Evolutionary conservation across 2,113 vertebrate species (phyloP).

Genomic region (Xiphophorus hellerii): DNA sequence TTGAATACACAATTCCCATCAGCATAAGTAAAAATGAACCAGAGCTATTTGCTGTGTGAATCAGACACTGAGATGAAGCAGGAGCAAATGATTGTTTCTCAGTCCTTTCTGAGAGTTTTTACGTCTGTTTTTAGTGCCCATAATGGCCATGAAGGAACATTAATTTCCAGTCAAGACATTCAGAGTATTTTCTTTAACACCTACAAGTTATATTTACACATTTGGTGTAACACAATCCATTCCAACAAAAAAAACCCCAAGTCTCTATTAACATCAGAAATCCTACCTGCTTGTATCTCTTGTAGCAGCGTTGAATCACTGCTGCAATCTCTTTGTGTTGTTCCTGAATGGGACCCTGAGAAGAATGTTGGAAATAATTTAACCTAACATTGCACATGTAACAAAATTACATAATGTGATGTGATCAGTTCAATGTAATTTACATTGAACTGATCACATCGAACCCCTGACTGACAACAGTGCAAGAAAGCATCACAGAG

Average conservation of each 20-base stretch:
- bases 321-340: constrained; percentile 94
- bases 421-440: no score
- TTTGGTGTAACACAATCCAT: background rate
- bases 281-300: constrained; percentile 96
- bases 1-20: background rate
- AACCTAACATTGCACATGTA: constrained; percentile 5
- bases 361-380: constrained; percentile 9
- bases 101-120: no score
- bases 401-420: no score
- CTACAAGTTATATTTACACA: background rate
- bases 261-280: background rate
- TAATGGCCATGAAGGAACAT: no score
- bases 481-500: constrained; percentile 6
- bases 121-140: background rate
- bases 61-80: background rate
- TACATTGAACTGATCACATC: background rate
- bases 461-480: background rate
- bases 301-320: constrained; percentile 96
- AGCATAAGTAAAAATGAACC: background rate
- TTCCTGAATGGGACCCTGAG: constrained; percentile 92
- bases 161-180: no score
- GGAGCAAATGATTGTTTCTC: background rate
- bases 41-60: background rate
- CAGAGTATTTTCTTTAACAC: background rate
- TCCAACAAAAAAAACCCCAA: background rate